Base-by-base conservation (phyloP, 2,113 vertebrate genomes). In the Empidonax traillii region DNA sequence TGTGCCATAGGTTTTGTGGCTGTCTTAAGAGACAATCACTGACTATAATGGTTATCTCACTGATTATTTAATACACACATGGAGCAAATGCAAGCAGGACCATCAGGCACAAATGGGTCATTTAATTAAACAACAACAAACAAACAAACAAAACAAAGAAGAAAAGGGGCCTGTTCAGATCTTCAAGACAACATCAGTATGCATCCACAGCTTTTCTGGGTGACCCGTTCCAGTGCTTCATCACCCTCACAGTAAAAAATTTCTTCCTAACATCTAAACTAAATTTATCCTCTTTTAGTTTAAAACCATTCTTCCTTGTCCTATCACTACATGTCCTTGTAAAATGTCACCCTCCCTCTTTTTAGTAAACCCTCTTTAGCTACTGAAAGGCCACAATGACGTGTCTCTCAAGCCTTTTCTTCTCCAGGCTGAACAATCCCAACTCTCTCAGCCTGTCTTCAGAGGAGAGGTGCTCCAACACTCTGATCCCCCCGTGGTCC, bases 401-500 rank as follows among this genome's bases (percentile, higher is more conserved):
- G 21, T 65, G 31, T 33, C 18, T 37, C 37, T 51, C 21, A 10
- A 74, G 5, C 27, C 33, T 81, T 51, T 23, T 46, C 18, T 52
- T 58, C n/a, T 71, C 31, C 33, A 52, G 18, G 43, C 19, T 44
- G 37, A 74, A 41, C 14, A 37, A 37, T 22, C 9, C 11, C 43
- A 73, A 15, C 5, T 63, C 23, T 86, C 39, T 39, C 4, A 46
- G 55, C 23, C 17, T 33, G 8, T 44, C 6, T 51, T 74, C 33
- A 66, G 2, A 28, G 37, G 22, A 44, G 18, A 81, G 11, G 3
- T 33, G 15, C 18, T 66, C 7, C 15, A 28, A 22, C 6, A 12
- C 14, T 58, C 47, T 44, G 12, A 33, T 73, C 49, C 37, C 18
- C 14, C 41, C 0, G 0, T 27, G 21, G 21, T 14, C 15, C 12